Evolutionary conservation across 2,113 vertebrate species (phyloP).

Genomic region (Coreoperca whiteheadi): DNA sequence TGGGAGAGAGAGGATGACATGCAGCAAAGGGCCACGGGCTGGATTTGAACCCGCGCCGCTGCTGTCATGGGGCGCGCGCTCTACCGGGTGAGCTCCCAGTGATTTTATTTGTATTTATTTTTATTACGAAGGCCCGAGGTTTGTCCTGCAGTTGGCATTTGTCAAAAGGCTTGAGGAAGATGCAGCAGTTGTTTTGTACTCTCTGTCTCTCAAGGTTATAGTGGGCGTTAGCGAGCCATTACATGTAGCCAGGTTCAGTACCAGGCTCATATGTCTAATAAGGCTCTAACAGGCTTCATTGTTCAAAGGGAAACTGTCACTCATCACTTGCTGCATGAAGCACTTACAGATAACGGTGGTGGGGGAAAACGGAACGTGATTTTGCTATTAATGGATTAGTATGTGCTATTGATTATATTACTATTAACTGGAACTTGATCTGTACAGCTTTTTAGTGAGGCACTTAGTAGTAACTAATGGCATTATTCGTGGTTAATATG

Average conservation of each 20-base stretch:
- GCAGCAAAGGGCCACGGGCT: too few species aligned
- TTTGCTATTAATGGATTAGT: neutral
- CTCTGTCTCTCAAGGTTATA: constrained; percentile 2
- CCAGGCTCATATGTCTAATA: constrained; percentile 5
- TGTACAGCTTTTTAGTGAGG: neutral
- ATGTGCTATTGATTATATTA: neutral
- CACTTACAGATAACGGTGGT: neutral
- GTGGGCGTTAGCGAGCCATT: constrained; percentile 24
- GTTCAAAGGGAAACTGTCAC: neutral
- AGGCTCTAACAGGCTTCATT: constrained; percentile 18
- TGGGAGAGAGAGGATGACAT: too few species aligned
- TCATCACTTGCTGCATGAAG: neutral
- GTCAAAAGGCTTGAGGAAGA: neutral
- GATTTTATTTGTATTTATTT: neutral
- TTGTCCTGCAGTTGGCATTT: neutral
- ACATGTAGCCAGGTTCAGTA: constrained; percentile 1
- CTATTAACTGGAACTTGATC: neutral
- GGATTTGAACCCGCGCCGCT: neutral
- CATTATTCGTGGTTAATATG: neutral
- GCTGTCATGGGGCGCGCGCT: too few species aligned
- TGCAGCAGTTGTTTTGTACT: neutral
- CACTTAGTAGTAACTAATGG: neutral
- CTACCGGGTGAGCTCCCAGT: too few species aligned
- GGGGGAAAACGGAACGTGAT: neutral
- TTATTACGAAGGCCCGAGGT: neutral